Evolutionary conservation across 2,797 vertebrate genomes (phyloP).

Genomic region (Hyperoplus immaculatus): DNA sequence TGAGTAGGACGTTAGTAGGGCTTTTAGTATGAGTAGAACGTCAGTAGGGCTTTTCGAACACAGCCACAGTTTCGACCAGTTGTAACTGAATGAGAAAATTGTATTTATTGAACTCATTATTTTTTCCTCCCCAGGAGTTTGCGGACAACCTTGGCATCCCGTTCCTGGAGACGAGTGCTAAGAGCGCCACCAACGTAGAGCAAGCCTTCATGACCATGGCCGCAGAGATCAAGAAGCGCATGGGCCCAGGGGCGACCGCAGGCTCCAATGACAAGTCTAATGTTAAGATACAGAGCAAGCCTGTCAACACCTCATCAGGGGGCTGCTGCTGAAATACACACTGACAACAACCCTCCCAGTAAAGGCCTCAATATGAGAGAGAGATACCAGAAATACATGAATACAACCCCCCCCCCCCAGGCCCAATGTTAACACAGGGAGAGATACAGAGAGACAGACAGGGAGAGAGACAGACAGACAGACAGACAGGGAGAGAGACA

Average conservation of each 20-base stretch:
- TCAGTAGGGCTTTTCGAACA: too few species aligned
- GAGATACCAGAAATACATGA: background rate
- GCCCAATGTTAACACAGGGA: conserved; percentile 62
- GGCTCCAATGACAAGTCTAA: conserved; percentile 94
- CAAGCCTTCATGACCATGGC: conserved; percentile 99
- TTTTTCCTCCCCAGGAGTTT: conserved; percentile 88
- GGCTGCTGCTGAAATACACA: conserved; percentile 94
- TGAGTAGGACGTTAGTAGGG: too few species aligned
- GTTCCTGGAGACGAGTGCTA: conserved; percentile 98
- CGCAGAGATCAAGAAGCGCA: conserved; percentile 98
- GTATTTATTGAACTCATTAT: background rate
- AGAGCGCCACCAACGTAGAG: conserved; percentile 98
- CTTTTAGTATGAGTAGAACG: too few species aligned
- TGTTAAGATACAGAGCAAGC: conserved; percentile 98
- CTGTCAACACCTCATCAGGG: conserved; percentile 94
- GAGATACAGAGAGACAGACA: conserved; percentile 28
- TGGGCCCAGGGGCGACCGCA: conserved; percentile 94
- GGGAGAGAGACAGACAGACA: conserved; percentile 51
- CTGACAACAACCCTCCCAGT: too few species aligned
- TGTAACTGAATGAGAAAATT: background rate
- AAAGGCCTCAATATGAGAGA: too few species aligned
- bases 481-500: conserved; percentile 68
- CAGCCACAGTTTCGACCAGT: too few species aligned
- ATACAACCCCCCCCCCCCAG: conserved; percentile 39
- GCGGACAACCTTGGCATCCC: conserved; percentile 96